Evolutionary conservation across 1,140 invertebrate genomes (phyloP).

Genomic region (Pararge aegeria): DNA sequence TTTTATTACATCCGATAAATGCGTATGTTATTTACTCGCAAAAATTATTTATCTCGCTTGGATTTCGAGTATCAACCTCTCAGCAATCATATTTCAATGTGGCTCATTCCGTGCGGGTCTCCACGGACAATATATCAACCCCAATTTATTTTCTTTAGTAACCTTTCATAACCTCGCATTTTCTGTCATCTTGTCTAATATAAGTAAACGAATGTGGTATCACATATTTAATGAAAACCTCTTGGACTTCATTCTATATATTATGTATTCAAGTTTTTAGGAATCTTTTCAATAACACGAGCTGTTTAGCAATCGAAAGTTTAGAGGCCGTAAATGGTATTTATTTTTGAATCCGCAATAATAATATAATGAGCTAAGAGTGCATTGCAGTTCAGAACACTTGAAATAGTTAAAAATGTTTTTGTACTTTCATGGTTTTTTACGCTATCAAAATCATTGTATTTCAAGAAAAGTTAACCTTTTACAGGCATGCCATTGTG

Average conservation of each 20-base stretch:
- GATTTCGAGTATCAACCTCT: constrained; percentile 38
- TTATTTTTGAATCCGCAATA: no score
- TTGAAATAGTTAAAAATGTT: neutral
- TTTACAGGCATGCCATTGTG: constrained; percentile 39
- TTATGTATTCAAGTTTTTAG: neutral
- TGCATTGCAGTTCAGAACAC: no score
- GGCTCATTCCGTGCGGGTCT: constrained; percentile 53
- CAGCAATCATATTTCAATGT: constrained; percentile 55
- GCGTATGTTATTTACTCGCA: constrained; percentile 15
- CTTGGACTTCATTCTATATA: neutral
- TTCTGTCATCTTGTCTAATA: constrained; percentile 17
- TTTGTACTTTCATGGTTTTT: neutral
- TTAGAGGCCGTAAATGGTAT: no score
- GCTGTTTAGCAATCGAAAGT: no score
- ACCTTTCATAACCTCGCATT: constrained; percentile 52
- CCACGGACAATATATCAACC: constrained; percentile 67
- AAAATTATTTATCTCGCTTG: constrained; percentile 16
- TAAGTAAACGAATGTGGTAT: constrained; percentile 17
- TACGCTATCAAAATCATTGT: constrained; percentile 4
- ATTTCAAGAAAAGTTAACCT: constrained; percentile 35
- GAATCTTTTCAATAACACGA: no score
- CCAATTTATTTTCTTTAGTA: constrained; percentile 67
- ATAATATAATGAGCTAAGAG: no score
- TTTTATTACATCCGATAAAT: neutral
- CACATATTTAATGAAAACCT: constrained; percentile 12